phyloP scores from a whole-genome alignment of 2,797 vertebrate species.

The Parotocinclus haroldoi region DNA sequence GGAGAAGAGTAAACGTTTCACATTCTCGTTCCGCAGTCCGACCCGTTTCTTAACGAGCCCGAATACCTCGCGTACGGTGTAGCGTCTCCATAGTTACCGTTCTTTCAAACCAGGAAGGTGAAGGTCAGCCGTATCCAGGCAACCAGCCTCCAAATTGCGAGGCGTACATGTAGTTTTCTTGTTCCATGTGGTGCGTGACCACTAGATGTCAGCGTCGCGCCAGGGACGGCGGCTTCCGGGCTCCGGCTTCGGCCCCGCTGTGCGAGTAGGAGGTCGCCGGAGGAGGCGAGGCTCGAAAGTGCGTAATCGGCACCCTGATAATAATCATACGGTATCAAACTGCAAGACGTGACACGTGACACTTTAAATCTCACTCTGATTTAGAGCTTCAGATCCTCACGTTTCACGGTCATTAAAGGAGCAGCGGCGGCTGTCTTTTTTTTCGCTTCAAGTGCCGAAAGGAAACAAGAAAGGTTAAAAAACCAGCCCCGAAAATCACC shows the following conservation, averaged over 20 bases:
- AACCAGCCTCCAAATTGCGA: constrained; percentile 16
- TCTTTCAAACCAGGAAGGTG: constrained; percentile 25
- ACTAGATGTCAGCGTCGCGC: constrained; percentile 43
- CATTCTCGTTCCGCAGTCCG: constrained; percentile 52
- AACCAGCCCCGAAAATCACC: no score
- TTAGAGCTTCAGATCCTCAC: no score
- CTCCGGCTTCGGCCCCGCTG: constrained; percentile 12
- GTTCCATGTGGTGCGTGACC: neutral
- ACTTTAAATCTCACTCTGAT: no score
- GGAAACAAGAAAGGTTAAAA: no score
- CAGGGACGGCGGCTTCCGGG: neutral
- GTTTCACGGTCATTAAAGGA: no score
- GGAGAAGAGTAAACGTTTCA: constrained; percentile 62
- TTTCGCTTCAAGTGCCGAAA: no score
- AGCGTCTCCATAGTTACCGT: constrained; percentile 48
- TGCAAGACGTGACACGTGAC: constrained; percentile 32
- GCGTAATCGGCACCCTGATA: constrained; percentile 17
- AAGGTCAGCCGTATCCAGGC: constrained; percentile 53
- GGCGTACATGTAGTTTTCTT: neutral
- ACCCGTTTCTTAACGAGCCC: neutral
- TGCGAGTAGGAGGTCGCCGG: constrained; percentile 24
- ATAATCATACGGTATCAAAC: constrained; percentile 28
- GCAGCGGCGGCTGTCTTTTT: no score
- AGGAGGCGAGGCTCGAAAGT: constrained; percentile 12
- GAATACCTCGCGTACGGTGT: neutral